Percentiles rank a stretch among this genome's conserved stretches.
Evolutionary conservation across 2,113 vertebrate species (phyloP).

Genomic region (Hippopotamus amphibius): DNA sequence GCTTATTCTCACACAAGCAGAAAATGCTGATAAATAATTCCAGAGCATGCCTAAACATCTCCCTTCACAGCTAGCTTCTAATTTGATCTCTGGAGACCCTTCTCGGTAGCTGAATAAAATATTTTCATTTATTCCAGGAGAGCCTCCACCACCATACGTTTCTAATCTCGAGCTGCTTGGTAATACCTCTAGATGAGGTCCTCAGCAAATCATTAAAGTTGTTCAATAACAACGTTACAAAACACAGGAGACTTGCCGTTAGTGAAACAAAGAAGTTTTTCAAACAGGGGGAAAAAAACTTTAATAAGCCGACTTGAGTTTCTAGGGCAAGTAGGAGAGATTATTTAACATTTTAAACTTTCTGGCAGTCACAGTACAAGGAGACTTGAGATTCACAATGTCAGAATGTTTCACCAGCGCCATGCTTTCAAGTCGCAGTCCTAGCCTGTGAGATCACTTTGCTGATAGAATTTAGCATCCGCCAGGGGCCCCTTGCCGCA

Average conservation of each 20-base stretch:
- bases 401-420: conserved; percentile 67
- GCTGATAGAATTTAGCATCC: conserved; percentile 7
- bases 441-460: neutral
- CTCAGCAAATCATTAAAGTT: conserved; percentile 92
- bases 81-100: conserved; percentile 92
- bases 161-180: conserved; percentile 88
- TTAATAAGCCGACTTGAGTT: conserved; percentile 86
- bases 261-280: conserved; percentile 89
- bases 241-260: conserved; percentile 88
- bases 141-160: conserved; percentile 87
- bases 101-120: conserved; percentile 89
- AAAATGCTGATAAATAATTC: conserved; percentile 93
- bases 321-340: conserved; percentile 82
- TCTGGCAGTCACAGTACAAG: neutral
- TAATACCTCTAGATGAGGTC: conserved; percentile 89
- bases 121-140: conserved; percentile 89
- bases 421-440: neutral
- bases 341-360: conserved; percentile 85
- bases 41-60: conserved; percentile 91
- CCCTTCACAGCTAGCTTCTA: conserved; percentile 92
- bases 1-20: conserved; percentile 89
- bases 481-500: neutral
- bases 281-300: conserved; percentile 64
- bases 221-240: conserved; percentile 90
- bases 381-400: neutral